Base-by-base conservation (phyloP, 2,797 vertebrate species). In the Urosaurus nigricauda region DNA sequence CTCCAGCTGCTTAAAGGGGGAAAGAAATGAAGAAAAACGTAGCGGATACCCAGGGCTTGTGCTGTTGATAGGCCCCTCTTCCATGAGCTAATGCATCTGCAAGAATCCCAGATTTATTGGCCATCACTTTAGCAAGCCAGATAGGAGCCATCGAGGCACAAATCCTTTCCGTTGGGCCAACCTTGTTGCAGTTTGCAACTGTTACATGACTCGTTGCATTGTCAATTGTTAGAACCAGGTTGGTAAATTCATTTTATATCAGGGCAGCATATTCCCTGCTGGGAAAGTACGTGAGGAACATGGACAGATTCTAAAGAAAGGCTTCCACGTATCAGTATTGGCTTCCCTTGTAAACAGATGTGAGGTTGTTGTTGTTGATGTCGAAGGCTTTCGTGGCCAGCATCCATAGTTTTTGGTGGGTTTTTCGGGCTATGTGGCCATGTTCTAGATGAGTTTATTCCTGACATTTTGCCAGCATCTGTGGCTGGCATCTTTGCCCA, bases 401-500 rank as follows among this genome's bases (percentile, higher is more conserved):
- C n/a, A n/a, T n/a, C n/a, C n/a, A n/a, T n/a, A n/a, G n/a, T n/a
- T n/a, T n/a, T n/a, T n/a, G n/a, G n/a, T n/a, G n/a, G n/a, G n/a
- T n/a, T n/a, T n/a, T n/a, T n/a, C n/a, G n/a, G n/a, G n/a, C n/a
- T n/a, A n/a, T n/a, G n/a, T n/a, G n/a, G n/a, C n/a, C n/a, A n/a
- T n/a, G n/a, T n/a, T n/a, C n/a, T n/a, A n/a, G n/a, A n/a, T n/a
- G n/a, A n/a, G n/a, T n/a, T n/a, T n/a, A n/a, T n/a, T n/a, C n/a
- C n/a, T n/a, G n/a, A n/a, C n/a, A n/a, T n/a, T n/a, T n/a, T n/a
- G n/a, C n/a, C n/a, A n/a, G n/a, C n/a, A n/a, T n/a, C n/a, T n/a
- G n/a, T n/a, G n/a, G n/a, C n/a, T n/a, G n/a, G n/a, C 96, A 97
- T 95, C 92, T 95, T 92, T 95, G 92, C 92, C 87, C 89, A 93